A percentile compares a stretch with the other conserved stretches of the same genome.
These are phyloP conservation scores for Protophormia terraenovae DNA, from an alignment of 2,888 invertebrate genomes.

Conservation along the genomic window DNA sequence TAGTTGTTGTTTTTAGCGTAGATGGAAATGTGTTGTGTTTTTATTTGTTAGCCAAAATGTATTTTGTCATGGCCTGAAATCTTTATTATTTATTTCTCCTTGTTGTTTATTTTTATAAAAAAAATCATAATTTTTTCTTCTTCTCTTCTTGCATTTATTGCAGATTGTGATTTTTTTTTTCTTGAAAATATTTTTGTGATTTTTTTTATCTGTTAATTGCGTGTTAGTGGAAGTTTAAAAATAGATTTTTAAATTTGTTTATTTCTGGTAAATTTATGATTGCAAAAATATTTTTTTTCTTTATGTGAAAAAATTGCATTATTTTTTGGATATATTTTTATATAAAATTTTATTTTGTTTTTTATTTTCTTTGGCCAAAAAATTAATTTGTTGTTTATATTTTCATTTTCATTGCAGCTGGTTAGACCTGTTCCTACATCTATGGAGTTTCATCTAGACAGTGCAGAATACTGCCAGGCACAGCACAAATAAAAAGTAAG, in stretches of 20 bases:
- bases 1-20: neutral
- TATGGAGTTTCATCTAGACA: constrained; percentile 99
- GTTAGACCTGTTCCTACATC: constrained; percentile 95
- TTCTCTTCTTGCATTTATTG: constrained; percentile 21
- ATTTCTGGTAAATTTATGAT: constrained; percentile 25
- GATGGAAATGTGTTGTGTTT: constrained; percentile 15
- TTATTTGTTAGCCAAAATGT: neutral
- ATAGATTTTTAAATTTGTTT: constrained; percentile 51
- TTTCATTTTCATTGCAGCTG: constrained; percentile 85
- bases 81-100: constrained; percentile 35
- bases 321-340: neutral
- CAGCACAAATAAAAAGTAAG: constrained; percentile 94
- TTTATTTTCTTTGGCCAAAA: neutral
- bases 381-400: constrained; percentile 60
- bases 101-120: constrained; percentile 35
- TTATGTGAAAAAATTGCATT: neutral
- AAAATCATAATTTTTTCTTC: neutral
- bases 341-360: neutral
- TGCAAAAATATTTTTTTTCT: constrained; percentile 15
- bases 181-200: neutral
- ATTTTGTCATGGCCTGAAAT: constrained; percentile 22
- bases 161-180: neutral
- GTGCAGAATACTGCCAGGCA: constrained; percentile 99
- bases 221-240: constrained; percentile 56
- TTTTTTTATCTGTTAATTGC: constrained; percentile 54